Base-by-base conservation (phyloP, 2,113 vertebrate species). In the Bujurquina vittata region DNA sequence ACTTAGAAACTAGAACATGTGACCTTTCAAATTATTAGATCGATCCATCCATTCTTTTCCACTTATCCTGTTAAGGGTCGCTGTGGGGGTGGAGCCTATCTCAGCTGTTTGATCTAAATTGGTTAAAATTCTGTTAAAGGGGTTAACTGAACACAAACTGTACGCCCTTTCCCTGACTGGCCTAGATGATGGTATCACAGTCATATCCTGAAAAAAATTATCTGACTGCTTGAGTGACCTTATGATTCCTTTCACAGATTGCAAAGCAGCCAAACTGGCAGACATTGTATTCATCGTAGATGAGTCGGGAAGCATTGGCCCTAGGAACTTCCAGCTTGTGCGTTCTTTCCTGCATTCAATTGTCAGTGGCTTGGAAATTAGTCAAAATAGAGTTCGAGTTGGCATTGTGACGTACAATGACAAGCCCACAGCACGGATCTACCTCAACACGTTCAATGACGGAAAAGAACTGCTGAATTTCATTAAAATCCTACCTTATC, bases 271-370 rank as follows among this genome's bases (percentile, higher is more conserved):
- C 5, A 81, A 90, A 40, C 4, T 96, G 10, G 95, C 96, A 0
- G 97, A 97, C 85, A 87, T 96, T 4, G 96, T 96, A 1, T 97
- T 97, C 85, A 95, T 97, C 15, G 87, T 97, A 54, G 97, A 97
- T 23, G 95, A 96, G 35, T 97, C 96, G 0, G 92, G 91, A 72
- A 95, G 93, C 54, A 95, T 89, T 2, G 87, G 75, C 40, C 12
- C 7, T 0, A 0, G 2, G 6, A 94, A 95, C 79, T 97, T 97
- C 84, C 90, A 94, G 8, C 92, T 94, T 65, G 87, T 96, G 1
- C 92, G 96, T 10, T 14, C 10, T 1, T 97, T 98, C 88, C 92
- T 97, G 17, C 88, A 95, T 81, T 94, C 93, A 0, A 84, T 96
- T 1, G 74, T 97, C 31, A 88, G 78, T 6, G 93, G 94, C 11